Conservation (phyloP, 2,797 vertebrate genomes). For the Phalloptychus januarius region DNA sequence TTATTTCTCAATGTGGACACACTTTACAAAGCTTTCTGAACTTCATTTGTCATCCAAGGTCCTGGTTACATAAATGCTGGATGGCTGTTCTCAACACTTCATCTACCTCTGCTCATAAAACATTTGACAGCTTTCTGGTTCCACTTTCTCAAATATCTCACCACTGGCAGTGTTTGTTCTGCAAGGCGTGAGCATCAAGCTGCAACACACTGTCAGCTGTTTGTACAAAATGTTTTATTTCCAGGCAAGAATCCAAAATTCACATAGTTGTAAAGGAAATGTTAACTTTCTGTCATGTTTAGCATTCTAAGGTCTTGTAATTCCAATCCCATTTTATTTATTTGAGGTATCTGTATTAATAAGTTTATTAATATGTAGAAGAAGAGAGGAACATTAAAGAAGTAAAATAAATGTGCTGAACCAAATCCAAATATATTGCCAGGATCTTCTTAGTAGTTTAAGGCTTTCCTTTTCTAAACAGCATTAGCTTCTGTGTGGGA, state of each 20-base stretch:
- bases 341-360: not conserved
- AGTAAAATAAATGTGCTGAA: too few species aligned
- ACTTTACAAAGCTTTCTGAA: slow-evolving; percentile 4
- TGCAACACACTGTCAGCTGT: slow-evolving; percentile 24
- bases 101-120: slow-evolving; percentile 52
- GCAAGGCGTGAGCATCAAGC: slow-evolving; percentile 28
- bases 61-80: slow-evolving; percentile 43
- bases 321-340: not conserved
- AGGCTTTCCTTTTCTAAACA: not conserved
- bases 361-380: not conserved
- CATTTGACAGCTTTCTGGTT: slow-evolving; percentile 28
- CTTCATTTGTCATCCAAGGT: slow-evolving; percentile 22
- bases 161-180: slow-evolving; percentile 38
- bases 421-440: too few species aligned
- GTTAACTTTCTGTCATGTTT: slow-evolving; percentile 10
- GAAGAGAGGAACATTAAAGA: not conserved
- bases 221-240: slow-evolving; percentile 40
- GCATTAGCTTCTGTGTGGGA: too few species aligned
- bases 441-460: not conserved
- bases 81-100: slow-evolving; percentile 45
- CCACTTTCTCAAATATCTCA: slow-evolving; percentile 36
- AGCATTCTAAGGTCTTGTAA: not conserved
- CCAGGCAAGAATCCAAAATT: slow-evolving; percentile 11
- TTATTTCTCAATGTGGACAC: not conserved
- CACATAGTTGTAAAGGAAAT: slow-evolving; percentile 8